Evolutionary conservation across 2,113 vertebrate species (phyloP), one percentile per base, ranked within the genome.

Genomic region (Pterocles orientalis): DNA sequence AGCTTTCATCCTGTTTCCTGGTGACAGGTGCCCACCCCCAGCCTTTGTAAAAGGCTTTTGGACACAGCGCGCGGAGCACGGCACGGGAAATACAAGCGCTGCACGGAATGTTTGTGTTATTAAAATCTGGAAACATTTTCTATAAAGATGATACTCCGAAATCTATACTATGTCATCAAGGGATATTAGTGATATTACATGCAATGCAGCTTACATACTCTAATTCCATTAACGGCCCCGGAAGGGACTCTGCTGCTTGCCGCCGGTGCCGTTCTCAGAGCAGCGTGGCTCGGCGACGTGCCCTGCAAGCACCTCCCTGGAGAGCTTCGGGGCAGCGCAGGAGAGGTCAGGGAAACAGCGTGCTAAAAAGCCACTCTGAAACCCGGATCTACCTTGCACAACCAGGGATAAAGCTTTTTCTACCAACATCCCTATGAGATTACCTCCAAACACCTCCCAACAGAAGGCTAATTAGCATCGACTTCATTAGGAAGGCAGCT

Each of bases 11-110:
- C 1, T 4, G 15, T 88, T 86, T 92, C 83, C 73, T 51, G 58
- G 82, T 18, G 58, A 86, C 47, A 88, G 57, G 50, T 33, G 86
- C 66, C 47, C 92, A 83, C 77, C 56, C 69, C 77, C 73, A 92
- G 79, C 19, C 43, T 72, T 28, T 62, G 7, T 5, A 24, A 43
- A 7, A 43, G 53, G 65, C 79, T 70, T 92, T 45, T 75, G n/a
- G 90, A 75, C 5, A 5, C 5, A 34, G 16, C 0, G 4, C 70
- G 71, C 75, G 53, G 54, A 88, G 65, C 43, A 78, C 66, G 88
- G 68, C 7, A 5, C 2, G 28, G 87, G 73, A 76, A 72, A 58
- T 18, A 29, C 14, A 57, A 65, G 72, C 3, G 4, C 64, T 36
- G 24, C 66, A 80, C 51, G 61, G 76, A 36, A 47, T 4, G 11